Evolutionary conservation across 2,113 vertebrate species (phyloP).

Genomic region (Anser cygnoides): DNA sequence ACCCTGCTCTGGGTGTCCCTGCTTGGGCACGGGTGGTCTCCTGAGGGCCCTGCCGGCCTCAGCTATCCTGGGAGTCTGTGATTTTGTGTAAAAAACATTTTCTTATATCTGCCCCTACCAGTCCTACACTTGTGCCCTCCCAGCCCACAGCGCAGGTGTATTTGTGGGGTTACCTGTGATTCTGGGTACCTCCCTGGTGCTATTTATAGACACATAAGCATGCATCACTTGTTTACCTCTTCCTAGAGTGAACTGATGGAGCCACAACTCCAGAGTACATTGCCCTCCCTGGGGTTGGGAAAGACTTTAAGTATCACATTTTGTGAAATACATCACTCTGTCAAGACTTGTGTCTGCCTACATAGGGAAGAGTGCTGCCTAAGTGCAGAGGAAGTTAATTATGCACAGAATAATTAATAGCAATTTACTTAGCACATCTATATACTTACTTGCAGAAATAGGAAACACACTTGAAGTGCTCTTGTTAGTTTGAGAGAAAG

Average conservation of each 20-base stretch:
- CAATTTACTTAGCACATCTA: slow-evolving; percentile 18
- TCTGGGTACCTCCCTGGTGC: rapidly evolving
- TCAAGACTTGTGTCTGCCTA: neutral
- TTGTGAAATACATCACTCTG: neutral
- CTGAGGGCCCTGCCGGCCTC: neutral
- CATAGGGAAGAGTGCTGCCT: neutral
- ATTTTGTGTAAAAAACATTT: neutral
- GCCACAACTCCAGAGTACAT: neutral
- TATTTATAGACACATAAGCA: neutral
- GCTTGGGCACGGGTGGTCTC: neutral
- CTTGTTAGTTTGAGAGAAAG: neutral
- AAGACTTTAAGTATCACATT: neutral
- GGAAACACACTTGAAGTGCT: neutral
- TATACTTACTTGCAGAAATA: neutral
- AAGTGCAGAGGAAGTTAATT: slow-evolving; percentile 21
- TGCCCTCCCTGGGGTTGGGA: neutral
- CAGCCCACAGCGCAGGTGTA: neutral
- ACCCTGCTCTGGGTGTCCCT: neutral
- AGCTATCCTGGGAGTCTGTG: neutral
- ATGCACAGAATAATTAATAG: slow-evolving; percentile 45
- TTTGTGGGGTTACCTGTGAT: neutral
- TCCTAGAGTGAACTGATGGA: neutral
- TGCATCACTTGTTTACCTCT: neutral
- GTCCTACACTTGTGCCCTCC: neutral
- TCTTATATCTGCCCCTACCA: neutral